Percentiles rank a stretch among this genome's conserved stretches.
phyloP scores from a whole-genome alignment of 2,797 vertebrate species.

The Siniperca obscura region DNA sequence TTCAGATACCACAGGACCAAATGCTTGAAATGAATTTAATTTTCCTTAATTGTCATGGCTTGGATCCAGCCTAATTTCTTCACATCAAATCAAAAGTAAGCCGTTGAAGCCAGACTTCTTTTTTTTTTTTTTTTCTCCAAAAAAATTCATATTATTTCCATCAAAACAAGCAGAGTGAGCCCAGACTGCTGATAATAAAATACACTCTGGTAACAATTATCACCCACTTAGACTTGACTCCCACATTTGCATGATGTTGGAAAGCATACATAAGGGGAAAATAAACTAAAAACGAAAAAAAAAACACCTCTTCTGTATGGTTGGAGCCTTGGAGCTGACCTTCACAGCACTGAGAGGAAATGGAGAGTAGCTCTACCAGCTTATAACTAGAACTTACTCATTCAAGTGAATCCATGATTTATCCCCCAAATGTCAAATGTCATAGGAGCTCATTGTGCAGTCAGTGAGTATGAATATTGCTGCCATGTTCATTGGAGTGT shows the following conservation, averaged over 20 bases:
- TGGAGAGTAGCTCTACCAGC: constrained; percentile 67
- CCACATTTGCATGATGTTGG: constrained; percentile 75
- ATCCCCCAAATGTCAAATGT: constrained; percentile 82
- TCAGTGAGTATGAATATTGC: constrained; percentile 75
- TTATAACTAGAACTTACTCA: constrained; percentile 75
- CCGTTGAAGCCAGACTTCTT: constrained; percentile 43
- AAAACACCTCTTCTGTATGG: constrained; percentile 45
- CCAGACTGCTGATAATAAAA: constrained; percentile 81
- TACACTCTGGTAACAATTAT: constrained; percentile 80
- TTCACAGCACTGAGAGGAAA: constrained; percentile 66
- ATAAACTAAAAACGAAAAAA: constrained; percentile 36
- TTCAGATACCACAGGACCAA: constrained; percentile 51
- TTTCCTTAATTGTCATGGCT: constrained; percentile 47
- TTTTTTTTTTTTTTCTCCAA: neutral
- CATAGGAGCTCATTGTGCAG: constrained; percentile 77
- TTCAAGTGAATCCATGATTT: constrained; percentile 80
- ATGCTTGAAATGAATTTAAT: constrained; percentile 39
- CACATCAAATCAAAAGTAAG: constrained; percentile 50
- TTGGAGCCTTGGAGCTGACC: constrained; percentile 65
- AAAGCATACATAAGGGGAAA: constrained; percentile 56
- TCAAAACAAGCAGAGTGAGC: constrained; percentile 68
- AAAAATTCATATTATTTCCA: constrained; percentile 64
- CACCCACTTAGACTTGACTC: constrained; percentile 78
- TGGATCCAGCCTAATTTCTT: constrained; percentile 46
- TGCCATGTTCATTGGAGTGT: constrained; percentile 69